Conservation (phyloP, 1,140 invertebrate species). For the Drosophila neocordata region DNA sequence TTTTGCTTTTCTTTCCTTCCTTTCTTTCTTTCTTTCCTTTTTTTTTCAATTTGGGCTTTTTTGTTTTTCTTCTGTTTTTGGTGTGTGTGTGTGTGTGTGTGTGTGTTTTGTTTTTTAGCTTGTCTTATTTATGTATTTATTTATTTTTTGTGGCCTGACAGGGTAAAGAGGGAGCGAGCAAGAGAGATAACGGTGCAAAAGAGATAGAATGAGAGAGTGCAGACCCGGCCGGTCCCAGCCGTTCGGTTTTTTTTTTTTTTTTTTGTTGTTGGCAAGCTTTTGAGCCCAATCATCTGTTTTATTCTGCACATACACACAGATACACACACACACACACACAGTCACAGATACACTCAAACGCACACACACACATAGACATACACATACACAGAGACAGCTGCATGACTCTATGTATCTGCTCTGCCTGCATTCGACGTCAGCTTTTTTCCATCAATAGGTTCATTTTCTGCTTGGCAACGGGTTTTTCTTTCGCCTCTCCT, state of each 20-base stretch:
- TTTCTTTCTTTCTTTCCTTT: not conserved
- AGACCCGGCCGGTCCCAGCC: constrained; percentile 57
- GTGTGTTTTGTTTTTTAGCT: constrained; percentile 5
- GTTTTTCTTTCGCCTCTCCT: constrained; percentile 32
- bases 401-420: constrained; percentile 50
- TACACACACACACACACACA: constrained; percentile 35
- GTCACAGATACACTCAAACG: constrained; percentile 28
- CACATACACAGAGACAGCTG: constrained; percentile 67
- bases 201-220: constrained; percentile 42
- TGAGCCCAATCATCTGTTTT: constrained; percentile 69
- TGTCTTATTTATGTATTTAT: constrained; percentile 67
- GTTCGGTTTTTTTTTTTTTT: constrained; percentile 61
- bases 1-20: constrained; percentile 20
- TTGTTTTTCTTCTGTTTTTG: constrained; percentile 37
- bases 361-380: constrained; percentile 15
- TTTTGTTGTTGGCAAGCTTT: constrained; percentile 61
- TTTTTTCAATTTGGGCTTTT: constrained; percentile 17
- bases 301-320: constrained; percentile 61
- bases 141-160: constrained; percentile 66
- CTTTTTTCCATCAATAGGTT: constrained; percentile 76
- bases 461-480: constrained; percentile 74
- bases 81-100: not conserved
- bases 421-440: constrained; percentile 71
- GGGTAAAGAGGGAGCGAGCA: constrained; percentile 26
- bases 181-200: constrained; percentile 9